Percentiles rank a stretch among this genome's conserved stretches.
These are phyloP conservation scores for Slavum lentiscoides DNA, from an alignment of 2,888 invertebrate genomes.

Conservation along the genomic window DNA sequence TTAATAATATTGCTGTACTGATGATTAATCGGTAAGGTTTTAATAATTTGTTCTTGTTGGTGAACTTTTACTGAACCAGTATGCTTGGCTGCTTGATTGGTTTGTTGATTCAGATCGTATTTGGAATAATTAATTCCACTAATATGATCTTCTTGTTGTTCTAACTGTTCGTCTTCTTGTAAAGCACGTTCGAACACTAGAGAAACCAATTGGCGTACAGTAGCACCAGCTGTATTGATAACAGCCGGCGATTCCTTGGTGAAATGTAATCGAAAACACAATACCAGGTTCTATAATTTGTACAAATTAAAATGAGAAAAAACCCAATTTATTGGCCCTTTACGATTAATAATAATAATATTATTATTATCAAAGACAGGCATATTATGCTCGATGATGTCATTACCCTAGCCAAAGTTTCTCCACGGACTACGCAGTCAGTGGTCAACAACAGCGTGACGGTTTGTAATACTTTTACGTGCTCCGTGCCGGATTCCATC, in stretches of 20 bases:
- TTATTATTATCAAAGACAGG: no score
- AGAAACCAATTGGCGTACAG: slow-evolving; percentile 91
- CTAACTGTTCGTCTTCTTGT: slow-evolving; percentile 69
- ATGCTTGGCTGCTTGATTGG: background rate
- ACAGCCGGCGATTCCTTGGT: slow-evolving; percentile 87
- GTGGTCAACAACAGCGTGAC: slow-evolving; percentile 92
- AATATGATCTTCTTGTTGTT: slow-evolving; percentile 52
- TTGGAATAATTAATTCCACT: slow-evolving; percentile 52
- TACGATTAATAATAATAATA: no score
- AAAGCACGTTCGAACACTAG: slow-evolving; percentile 86
- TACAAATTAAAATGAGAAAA: background rate
- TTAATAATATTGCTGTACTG: slow-evolving; percentile 2
- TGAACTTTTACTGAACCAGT: slow-evolving; percentile 7
- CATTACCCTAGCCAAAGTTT: slow-evolving; percentile 86
- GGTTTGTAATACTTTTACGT: slow-evolving; percentile 94
- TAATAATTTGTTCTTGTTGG: slow-evolving; percentile 8
- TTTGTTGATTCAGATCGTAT: background rate
- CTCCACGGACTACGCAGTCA: slow-evolving; percentile 92
- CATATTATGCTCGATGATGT: background rate
- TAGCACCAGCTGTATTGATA: slow-evolving; percentile 96
- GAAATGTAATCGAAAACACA: slow-evolving; percentile 96
- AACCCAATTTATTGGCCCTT: background rate
- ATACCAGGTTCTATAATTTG: slow-evolving; percentile 75
- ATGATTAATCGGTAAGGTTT: slow-evolving; percentile 29
- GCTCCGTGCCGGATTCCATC: slow-evolving; percentile 92